A percentile compares a stretch with the other conserved stretches of the same genome.
These are phyloP conservation scores for Lordiphosa fenestrarum DNA, from an alignment of 2,888 invertebrate genomes.

Conservation along the genomic window DNA sequence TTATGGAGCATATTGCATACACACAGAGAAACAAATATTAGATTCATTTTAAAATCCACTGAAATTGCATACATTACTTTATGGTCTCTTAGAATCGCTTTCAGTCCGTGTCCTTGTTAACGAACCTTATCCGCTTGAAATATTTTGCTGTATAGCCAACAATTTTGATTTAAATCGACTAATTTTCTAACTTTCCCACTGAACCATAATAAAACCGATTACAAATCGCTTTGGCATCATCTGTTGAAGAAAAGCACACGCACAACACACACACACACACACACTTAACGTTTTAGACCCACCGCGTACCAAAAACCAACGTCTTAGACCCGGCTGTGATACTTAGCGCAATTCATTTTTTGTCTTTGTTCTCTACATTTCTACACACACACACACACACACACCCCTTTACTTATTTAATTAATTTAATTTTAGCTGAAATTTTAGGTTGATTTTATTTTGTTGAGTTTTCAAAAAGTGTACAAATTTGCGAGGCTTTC, in stretches of 20 bases:
- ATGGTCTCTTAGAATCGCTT: too few relatives aligned
- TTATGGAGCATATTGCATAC: background rate
- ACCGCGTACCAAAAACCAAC: conserved; percentile 57
- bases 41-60: too few relatives aligned
- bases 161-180: too few relatives aligned
- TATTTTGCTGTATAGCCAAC: too few relatives aligned
- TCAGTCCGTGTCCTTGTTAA: too few relatives aligned
- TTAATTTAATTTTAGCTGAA: conserved; percentile 33
- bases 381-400: conserved; percentile 26
- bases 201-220: too few relatives aligned
- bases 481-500: conserved; percentile 56
- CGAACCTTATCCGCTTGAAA: too few relatives aligned
- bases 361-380: conserved; percentile 36
- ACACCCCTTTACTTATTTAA: conserved; percentile 20
- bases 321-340: conserved; percentile 81
- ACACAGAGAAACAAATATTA: too few relatives aligned
- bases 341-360: conserved; percentile 76
- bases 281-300: conserved; percentile 6
- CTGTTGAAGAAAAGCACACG: background rate
- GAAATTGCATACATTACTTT: too few relatives aligned
- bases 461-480: conserved; percentile 17
- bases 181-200: background rate
- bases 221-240: too few relatives aligned
- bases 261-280: conserved; percentile 4
- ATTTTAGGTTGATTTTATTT: conserved; percentile 28